Percentiles rank a stretch among this genome's conserved stretches.
phyloP scores from a whole-genome alignment of 2,797 vertebrate genomes.

The Selene dorsalis region DNA sequence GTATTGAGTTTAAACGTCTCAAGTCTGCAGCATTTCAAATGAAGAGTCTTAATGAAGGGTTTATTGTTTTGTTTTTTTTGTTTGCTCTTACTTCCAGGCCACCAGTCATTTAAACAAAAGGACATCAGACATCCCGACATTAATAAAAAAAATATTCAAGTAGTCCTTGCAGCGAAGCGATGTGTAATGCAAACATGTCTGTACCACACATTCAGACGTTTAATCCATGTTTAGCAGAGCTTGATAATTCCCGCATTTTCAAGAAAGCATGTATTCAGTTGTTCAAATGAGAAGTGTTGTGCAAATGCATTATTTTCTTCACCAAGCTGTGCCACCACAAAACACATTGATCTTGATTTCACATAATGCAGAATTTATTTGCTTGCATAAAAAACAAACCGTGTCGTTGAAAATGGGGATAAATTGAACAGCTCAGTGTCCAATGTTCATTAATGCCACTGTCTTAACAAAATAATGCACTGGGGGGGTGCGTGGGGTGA shows the following conservation, averaged over 20 bases:
- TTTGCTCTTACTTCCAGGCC: background rate
- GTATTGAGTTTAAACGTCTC: background rate
- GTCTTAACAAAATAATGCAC: slow-evolving; percentile 16
- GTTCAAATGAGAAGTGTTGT: background rate
- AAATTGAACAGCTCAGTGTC: slow-evolving; percentile 34
- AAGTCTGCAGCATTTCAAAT: background rate
- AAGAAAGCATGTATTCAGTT: background rate
- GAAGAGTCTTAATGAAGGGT: background rate
- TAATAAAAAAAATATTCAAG: slow-evolving; percentile 24
- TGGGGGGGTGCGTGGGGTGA: background rate
- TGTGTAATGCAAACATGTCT: slow-evolving; percentile 1
- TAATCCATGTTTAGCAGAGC: background rate
- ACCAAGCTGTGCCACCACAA: slow-evolving; percentile 14
- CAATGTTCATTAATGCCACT: slow-evolving; percentile 26
- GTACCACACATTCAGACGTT: background rate
- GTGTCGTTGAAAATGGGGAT: slow-evolving; percentile 11
- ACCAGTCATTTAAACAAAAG: background rate
- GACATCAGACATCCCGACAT: background rate
- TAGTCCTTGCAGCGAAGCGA: background rate
- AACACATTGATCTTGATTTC: slow-evolving; percentile 38
- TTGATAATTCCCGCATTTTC: background rate
- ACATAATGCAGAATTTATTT: slow-evolving; percentile 31
- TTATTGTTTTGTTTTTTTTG: background rate
- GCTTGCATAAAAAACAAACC: slow-evolving; percentile 12
- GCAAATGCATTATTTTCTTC: slow-evolving; percentile 13